Conservation (phyloP, 1,140 invertebrate genomes). For the Charaxes varanes region DNA sequence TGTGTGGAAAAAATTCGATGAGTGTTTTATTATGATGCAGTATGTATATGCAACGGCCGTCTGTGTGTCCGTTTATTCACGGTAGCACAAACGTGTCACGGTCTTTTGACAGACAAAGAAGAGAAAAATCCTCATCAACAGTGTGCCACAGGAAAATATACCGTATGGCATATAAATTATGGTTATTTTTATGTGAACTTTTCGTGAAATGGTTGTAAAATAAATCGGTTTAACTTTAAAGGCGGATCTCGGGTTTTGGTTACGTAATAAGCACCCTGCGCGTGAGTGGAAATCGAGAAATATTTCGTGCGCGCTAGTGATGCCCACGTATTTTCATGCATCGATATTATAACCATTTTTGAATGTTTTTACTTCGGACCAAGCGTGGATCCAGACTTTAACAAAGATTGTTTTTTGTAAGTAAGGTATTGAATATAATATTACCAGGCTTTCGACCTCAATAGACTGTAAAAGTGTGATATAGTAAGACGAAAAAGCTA, state of each 20-base stretch:
- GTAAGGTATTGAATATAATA: no score
- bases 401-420: no score
- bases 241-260: slow-evolving; percentile 42
- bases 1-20: slow-evolving; percentile 19
- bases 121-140: slow-evolving; percentile 3
- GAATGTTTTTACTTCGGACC: no score
- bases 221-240: slow-evolving; percentile 25
- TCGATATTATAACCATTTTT: no score
- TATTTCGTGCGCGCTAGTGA: slow-evolving; percentile 31
- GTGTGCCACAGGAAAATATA: not conserved
- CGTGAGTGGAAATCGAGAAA: slow-evolving; percentile 49
- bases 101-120: slow-evolving; percentile 30
- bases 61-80: slow-evolving; percentile 59
- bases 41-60: slow-evolving; percentile 44
- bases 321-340: no score
- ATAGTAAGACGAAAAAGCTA: no score
- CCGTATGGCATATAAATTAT: slow-evolving; percentile 11
- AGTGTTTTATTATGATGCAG: slow-evolving; percentile 15
- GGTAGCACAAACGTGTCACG: slow-evolving; percentile 57
- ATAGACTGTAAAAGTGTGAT: no score
- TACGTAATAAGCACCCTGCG: slow-evolving; percentile 46
- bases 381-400: no score
- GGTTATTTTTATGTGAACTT: slow-evolving; percentile 10
- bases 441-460: no score
- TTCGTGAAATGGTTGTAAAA: not conserved